These are phyloP conservation scores for Urosaurus nigricauda DNA, from an alignment of 2,797 vertebrate species.

Conservation along the genomic window DNA sequence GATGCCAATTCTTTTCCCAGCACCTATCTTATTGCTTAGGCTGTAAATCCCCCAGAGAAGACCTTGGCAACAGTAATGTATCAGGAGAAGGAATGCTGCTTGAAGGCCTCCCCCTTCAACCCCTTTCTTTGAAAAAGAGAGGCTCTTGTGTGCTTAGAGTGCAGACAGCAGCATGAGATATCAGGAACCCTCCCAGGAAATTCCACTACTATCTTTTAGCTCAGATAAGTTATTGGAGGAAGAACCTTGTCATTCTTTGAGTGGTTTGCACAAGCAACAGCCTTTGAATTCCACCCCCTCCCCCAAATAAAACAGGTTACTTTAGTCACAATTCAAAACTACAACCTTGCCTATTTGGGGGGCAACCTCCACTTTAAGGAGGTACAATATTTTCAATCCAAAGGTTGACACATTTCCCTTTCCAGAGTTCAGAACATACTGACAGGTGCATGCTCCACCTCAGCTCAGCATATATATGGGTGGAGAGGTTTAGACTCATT, in stretches of 20 bases:
- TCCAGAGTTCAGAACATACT: too few species aligned
- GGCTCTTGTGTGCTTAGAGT: not conserved
- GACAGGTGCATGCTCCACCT: too few species aligned
- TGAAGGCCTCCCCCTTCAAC: not conserved
- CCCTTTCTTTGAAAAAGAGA: not conserved
- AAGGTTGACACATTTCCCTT: too few species aligned
- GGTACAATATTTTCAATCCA: too few species aligned
- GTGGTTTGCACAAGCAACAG: not conserved
- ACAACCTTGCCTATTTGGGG: too few species aligned
- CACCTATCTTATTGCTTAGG: not conserved
- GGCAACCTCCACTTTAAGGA: too few species aligned
- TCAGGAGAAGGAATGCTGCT: not conserved
- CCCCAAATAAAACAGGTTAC: too few species aligned
- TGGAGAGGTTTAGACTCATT: too few species aligned
- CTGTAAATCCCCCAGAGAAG: not conserved
- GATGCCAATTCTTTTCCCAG: too few species aligned
- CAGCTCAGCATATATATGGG: not conserved
- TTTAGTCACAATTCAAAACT: too few species aligned
- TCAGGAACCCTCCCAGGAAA: not conserved
- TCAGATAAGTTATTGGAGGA: not conserved
- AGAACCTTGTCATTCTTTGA: conserved; percentile 1
- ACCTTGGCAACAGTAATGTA: not conserved
- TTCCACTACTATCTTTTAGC: not conserved
- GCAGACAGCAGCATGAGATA: not conserved
- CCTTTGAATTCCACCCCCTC: not conserved